Evolutionary conservation across 2,113 vertebrate species (phyloP), one percentile per base, ranked within the genome.

Genomic region (Rhea americana): DNA sequence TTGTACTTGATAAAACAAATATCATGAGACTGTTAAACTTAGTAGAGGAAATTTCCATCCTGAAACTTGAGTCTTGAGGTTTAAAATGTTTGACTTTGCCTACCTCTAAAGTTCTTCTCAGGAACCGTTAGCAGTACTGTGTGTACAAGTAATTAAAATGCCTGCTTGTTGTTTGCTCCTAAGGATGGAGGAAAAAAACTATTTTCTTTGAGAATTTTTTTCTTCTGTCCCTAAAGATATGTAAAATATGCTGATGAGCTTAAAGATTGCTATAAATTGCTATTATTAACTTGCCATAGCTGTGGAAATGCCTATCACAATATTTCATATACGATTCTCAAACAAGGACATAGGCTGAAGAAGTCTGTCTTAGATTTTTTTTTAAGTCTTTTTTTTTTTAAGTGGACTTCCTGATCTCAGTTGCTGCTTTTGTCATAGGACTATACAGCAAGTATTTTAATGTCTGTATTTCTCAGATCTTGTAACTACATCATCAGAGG

Each of bases 21-120:
- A 62, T 7, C 7, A 6, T 2, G 66, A 73, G 76, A 56, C 32
- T 65, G 24, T 32, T 81, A 25, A 90, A n/a, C 32, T 86, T 65
- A 32, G 16, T 28, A 47, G 53, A 79, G 88, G 80, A 86, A 94
- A 86, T 72, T 93, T 95, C 85, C 53, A 79, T 86, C 18, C 58
- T 11, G 4, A 53, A 66, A 11, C 20, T 82, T 35, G 24, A 70
- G 72, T 59, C 43, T 81, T 18, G 3, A 5, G 25, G 51, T 91
- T 83, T 86, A 3, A 75, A 78, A 1, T 13, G 35, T 59, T 87
- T 80, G 81, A 18, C 51, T 85, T 87, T n/a, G 48, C 62, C 21
- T 53, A 30, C 22, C 58, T 68, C 63, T 79, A 56, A 30, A 70
- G 74, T 32, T 65, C 47, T 91, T 50, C 72, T 85, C 1, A 0